Conservation (phyloP, 2,113 vertebrate species). For the Notothenia coriiceps region DNA sequence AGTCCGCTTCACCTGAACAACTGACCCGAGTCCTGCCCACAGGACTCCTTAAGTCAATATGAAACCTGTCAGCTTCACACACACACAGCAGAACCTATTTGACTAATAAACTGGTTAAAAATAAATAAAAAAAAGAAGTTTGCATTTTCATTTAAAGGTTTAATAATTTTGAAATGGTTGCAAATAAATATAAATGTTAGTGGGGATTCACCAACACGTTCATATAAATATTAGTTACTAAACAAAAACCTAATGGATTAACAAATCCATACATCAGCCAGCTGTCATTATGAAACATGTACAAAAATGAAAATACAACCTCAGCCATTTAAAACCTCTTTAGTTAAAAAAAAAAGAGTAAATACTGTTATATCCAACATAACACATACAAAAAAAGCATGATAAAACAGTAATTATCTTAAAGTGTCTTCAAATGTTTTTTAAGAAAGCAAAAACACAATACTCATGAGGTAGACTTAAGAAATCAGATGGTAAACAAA, state of each 20-base stretch:
- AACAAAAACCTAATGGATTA: not conserved
- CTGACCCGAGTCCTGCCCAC: not conserved
- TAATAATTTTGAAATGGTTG: not conserved
- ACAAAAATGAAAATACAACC: not conserved
- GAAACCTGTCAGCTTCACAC: constrained; percentile 59
- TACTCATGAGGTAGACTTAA: not conserved
- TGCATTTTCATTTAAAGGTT: not conserved
- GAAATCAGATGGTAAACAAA: not conserved
- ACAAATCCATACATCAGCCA: not conserved
- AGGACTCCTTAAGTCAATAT: not conserved
- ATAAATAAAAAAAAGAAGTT: constrained; percentile 37
- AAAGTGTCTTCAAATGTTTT: not conserved
- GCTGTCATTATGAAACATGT: not conserved
- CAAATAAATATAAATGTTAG: not conserved
- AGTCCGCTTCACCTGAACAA: constrained; percentile 79
- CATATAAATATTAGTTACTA: not conserved
- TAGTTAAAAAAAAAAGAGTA: not conserved
- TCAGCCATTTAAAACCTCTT: not conserved
- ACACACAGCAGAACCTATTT: constrained; percentile 61
- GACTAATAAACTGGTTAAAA: constrained; percentile 77
- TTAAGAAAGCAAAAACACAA: too few relatives aligned
- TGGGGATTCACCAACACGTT: too few relatives aligned
- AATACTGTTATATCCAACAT: not conserved
- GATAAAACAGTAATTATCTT: not conserved
- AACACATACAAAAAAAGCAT: not conserved